These are phyloP conservation scores for Ectropis crepuscularia DNA, from an alignment of 2,888 invertebrate species.

Conservation along the genomic window DNA sequence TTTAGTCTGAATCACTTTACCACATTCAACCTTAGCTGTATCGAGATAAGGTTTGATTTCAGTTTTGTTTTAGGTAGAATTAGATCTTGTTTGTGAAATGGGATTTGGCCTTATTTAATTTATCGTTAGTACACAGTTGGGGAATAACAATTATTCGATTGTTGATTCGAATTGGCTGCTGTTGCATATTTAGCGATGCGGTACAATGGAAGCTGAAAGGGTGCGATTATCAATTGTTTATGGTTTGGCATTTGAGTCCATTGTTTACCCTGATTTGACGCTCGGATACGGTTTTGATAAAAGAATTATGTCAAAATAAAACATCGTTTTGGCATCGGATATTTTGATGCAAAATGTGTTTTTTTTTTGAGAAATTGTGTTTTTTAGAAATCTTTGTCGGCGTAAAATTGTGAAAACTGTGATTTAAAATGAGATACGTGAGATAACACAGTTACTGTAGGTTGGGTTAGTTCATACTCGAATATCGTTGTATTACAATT, in stretches of 20 bases:
- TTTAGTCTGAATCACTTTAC: slow-evolving; percentile 11
- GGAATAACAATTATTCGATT: slow-evolving; percentile 34
- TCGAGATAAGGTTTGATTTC: slow-evolving; percentile 6
- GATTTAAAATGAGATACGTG: too few species aligned
- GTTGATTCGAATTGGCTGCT: slow-evolving; percentile 24
- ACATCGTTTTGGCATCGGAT: too few species aligned
- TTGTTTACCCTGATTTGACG: background rate
- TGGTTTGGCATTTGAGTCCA: slow-evolving; percentile 1
- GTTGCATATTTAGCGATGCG: slow-evolving; percentile 15
- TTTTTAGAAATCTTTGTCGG: too few species aligned
- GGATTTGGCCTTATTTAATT: slow-evolving; percentile 27
- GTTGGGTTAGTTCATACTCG: too few species aligned
- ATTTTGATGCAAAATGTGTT: too few species aligned
- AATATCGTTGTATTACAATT: too few species aligned
- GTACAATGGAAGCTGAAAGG: slow-evolving; percentile 1
- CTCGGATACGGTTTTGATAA: too few species aligned
- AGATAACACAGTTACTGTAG: too few species aligned
- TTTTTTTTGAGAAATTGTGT: too few species aligned
- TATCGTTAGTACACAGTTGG: slow-evolving; percentile 31
- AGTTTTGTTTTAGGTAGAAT: background rate
- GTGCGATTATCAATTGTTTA: slow-evolving; percentile 11
- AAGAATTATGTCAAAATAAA: too few species aligned
- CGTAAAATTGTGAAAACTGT: too few species aligned
- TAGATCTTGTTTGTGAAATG: slow-evolving; percentile 15
- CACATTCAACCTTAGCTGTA: background rate